Percentiles rank a stretch among this genome's conserved stretches.
Conservation (phyloP, 2,113 vertebrate genomes). For the Boleophthalmus pectinirostris region DNA sequence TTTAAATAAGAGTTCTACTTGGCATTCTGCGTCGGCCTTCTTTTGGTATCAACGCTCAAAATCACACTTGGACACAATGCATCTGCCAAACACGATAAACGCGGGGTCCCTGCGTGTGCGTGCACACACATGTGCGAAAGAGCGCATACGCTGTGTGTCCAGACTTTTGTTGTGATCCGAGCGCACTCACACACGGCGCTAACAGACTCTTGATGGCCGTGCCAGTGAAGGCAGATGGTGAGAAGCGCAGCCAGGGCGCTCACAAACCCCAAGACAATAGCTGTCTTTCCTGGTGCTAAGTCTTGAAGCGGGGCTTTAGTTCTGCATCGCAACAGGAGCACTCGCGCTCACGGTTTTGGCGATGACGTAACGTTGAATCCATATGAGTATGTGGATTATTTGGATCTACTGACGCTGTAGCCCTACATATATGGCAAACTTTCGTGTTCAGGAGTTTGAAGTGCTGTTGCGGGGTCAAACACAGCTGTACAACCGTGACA, state of each 20-base stretch:
- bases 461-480: not conserved
- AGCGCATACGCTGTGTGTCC: constrained; percentile 15
- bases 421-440: not conserved
- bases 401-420: not conserved
- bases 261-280: constrained; percentile 70
- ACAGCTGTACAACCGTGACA: not conserved
- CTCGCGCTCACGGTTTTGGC: constrained; percentile 21
- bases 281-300: constrained; percentile 47
- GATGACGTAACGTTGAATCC: constrained; percentile 29
- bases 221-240: constrained; percentile 80
- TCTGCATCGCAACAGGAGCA: constrained; percentile 47
- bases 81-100: constrained; percentile 39
- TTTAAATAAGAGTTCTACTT: constrained; percentile 12
- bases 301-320: constrained; percentile 46
- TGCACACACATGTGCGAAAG: constrained; percentile 18
- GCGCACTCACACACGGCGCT: constrained; percentile 42
- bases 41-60: not conserved
- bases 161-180: constrained; percentile 20
- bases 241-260: constrained; percentile 69
- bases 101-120: constrained; percentile 38
- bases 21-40: not conserved
- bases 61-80: constrained; percentile 23
- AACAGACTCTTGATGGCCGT: constrained; percentile 49
- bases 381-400: constrained; percentile 7
- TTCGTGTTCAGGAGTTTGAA: not conserved